Evolutionary conservation across 2,888 invertebrate species (phyloP), one percentile per base, ranked within the genome.

Genomic region (Galerucella calmariensis): DNA sequence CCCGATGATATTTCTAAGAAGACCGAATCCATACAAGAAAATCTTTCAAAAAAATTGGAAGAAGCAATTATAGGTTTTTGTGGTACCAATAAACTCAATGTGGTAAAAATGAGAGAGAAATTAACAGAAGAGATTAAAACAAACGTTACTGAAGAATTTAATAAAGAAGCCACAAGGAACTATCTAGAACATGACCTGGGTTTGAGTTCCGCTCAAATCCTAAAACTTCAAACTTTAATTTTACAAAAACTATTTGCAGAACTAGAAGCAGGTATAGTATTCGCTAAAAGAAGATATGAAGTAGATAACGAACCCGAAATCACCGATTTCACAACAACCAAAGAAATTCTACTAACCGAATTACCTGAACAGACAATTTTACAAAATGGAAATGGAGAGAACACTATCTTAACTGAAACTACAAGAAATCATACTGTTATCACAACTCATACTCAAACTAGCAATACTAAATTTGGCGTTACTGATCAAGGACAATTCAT

Each of bases 401-500:
- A n/a, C n/a, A 53, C 53, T 20, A 16, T 44, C 0, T 14, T 10
- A 24, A 67, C 53, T 16, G 14, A 53, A 46, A 27, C 41, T 44
- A 41, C 59, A 46, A 59, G 68, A 27, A 10, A 69, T 14, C 27
- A 35, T 20, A 69, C 62, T 48, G 16, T 53, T 51, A 69, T 20
- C 10, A 16, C 58, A 20, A 20, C 41, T 24, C 14, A 66, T 58
- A 63, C 63, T 65, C 41, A 41, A 44, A 10, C 20, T 44, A 16
- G 46, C 41, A 35, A 27, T 24, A 35, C 1, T 1, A 61, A 61
- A 61, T 59, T 74, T 70, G 74, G 27, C 24, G 14, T 74, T 48
- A 74, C 74, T 12, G 67, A 74, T 24, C 67, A 74, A 74, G 69
- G 66, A 24, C 59, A 69, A 51, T 48, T 70, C 12, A 61, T 63